phyloP scores from a whole-genome alignment of 2,113 vertebrate genomes.

The Neodontobutis hainanensis region DNA sequence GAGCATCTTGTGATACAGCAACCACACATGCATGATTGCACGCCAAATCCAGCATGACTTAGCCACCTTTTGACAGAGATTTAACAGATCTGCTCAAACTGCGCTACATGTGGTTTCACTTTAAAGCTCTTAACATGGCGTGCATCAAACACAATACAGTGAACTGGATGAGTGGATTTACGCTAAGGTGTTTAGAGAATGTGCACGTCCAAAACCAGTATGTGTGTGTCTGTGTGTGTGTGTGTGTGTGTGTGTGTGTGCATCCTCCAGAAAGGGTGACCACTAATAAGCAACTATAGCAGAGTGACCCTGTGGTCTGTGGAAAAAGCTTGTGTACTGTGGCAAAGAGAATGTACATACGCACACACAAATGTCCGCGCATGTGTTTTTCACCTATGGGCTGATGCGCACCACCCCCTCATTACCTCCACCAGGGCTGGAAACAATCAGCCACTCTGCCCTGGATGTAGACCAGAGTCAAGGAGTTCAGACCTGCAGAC shows the following conservation, averaged over 20 bases:
- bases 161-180: slow-evolving; percentile 51
- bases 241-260: slow-evolving; percentile 18
- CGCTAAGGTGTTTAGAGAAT: slow-evolving; percentile 42
- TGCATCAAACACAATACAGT: slow-evolving; percentile 47
- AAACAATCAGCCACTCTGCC: slow-evolving; percentile 70
- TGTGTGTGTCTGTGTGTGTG: background rate
- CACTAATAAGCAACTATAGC: slow-evolving; percentile 65
- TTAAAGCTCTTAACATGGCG: slow-evolving; percentile 29
- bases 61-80: slow-evolving; percentile 53
- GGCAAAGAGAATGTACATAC: slow-evolving; percentile 28
- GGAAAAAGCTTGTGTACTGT: slow-evolving; percentile 47
- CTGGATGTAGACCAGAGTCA: slow-evolving; percentile 58
- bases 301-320: slow-evolving; percentile 62
- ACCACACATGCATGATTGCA: slow-evolving; percentile 42
- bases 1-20: slow-evolving; percentile 57
- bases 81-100: slow-evolving; percentile 46
- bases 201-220: background rate
- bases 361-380: slow-evolving; percentile 9
- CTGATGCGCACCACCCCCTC: slow-evolving; percentile 68
- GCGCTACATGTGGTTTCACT: slow-evolving; percentile 58
- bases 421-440: slow-evolving; percentile 72
- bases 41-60: slow-evolving; percentile 40
- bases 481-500: slow-evolving; percentile 61
- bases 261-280: slow-evolving; percentile 47
- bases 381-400: slow-evolving; percentile 22